A percentile compares a stretch with the other conserved stretches of the same genome.
These are phyloP conservation scores for Leptinotarsa juncta DNA, from an alignment of 2,888 invertebrate genomes.

Conservation along the genomic window DNA sequence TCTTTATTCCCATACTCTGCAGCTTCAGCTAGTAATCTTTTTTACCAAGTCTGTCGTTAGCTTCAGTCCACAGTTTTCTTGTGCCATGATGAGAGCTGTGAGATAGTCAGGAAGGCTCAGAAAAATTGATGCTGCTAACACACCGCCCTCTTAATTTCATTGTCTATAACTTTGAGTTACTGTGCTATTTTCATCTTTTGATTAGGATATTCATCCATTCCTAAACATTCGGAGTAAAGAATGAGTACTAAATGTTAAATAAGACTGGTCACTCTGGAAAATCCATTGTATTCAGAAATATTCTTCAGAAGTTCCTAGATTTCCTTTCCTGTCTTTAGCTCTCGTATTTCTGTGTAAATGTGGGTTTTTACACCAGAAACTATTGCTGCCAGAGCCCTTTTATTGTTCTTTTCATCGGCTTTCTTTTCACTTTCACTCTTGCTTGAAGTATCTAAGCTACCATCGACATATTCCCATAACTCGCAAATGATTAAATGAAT, in stretches of 20 bases:
- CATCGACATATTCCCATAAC: constrained; percentile 24
- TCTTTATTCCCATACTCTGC: neutral
- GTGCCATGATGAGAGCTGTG: constrained; percentile 11
- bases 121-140: constrained; percentile 5
- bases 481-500: constrained; percentile 10
- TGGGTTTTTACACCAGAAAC: constrained; percentile 17
- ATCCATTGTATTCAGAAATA: neutral
- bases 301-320: constrained; percentile 9
- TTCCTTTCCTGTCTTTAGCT: neutral
- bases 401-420: neutral
- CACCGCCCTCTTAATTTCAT: neutral
- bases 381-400: constrained; percentile 19
- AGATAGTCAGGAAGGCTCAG: neutral
- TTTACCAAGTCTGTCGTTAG: neutral
- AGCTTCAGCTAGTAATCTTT: neutral
- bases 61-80: constrained; percentile 7
- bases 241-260: neutral
- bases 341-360: constrained; percentile 18
- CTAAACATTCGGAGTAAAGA: neutral
- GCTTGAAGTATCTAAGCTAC: neutral
- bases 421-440: neutral
- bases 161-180: constrained; percentile 13
- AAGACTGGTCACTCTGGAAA: neutral
- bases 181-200: constrained; percentile 12
- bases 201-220: constrained; percentile 14